Conservation (phyloP, 1,140 invertebrate species). For the Drosophila asahinai region DNA sequence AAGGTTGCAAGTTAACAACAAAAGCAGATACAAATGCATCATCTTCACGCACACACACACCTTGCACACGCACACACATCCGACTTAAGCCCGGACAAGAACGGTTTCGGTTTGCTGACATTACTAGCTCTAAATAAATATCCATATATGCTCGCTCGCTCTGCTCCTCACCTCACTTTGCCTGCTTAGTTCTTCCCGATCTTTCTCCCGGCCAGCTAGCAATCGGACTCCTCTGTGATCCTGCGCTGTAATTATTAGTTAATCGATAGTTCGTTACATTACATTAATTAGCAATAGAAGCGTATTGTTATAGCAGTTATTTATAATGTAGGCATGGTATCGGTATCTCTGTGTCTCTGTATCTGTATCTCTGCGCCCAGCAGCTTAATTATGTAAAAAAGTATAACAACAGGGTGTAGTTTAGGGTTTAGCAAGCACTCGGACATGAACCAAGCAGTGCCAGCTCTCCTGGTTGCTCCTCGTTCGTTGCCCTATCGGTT, state of each 20-base stretch:
- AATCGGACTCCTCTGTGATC: neutral
- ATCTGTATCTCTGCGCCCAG: conserved; percentile 16
- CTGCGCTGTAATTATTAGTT: conserved; percentile 32
- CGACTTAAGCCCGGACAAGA: conserved; percentile 1
- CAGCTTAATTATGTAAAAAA: conserved; percentile 30
- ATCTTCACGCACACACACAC: neutral
- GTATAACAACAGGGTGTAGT: conserved; percentile 6
- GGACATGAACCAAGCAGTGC: too few relatives aligned
- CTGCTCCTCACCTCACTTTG: neutral
- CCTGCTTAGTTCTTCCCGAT: conserved; percentile 1
- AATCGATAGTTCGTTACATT: conserved; percentile 43
- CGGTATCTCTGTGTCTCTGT: conserved; percentile 19
- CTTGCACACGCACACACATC: neutral
- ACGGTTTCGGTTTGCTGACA: conserved; percentile 15
- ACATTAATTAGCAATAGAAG: conserved; percentile 58
- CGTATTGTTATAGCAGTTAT: conserved; percentile 50
- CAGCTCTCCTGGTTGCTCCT: neutral
- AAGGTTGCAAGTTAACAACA: conserved; percentile 36
- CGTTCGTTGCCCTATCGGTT: neutral
- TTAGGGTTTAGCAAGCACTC: too few relatives aligned
- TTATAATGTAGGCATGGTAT: conserved; percentile 37
- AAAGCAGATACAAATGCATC: conserved; percentile 42
- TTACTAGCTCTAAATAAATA: conserved; percentile 30
- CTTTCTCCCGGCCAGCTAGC: too few relatives aligned
- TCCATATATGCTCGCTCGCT: neutral